Evolutionary conservation across 2,888 invertebrate species (phyloP).

Genomic region (Drosophila conformis): DNA sequence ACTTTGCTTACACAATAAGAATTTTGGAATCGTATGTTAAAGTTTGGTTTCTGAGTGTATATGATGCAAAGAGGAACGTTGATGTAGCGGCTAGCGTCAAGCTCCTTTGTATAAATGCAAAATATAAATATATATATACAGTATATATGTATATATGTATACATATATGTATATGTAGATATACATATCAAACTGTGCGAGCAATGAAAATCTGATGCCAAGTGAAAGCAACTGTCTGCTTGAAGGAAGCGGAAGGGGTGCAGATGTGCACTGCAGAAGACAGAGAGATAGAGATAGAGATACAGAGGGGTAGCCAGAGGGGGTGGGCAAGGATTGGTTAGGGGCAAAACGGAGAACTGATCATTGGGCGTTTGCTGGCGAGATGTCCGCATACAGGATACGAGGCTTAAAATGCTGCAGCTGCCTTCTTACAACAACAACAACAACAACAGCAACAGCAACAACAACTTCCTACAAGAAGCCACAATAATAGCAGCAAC

Average conservation of each 20-base stretch:
- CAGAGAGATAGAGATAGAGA: neutral
- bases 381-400: slow-evolving; percentile 55
- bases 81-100: neutral
- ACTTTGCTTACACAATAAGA: neutral
- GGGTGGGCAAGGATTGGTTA: neutral
- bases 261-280: slow-evolving; percentile 1
- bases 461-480: neutral
- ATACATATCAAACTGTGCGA: slow-evolving; percentile 51
- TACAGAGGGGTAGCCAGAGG: neutral
- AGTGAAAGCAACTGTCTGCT: slow-evolving; percentile 49
- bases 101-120: slow-evolving; percentile 71
- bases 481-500: neutral
- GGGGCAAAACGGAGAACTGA: neutral
- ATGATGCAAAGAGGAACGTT: slow-evolving; percentile 2
- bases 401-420: slow-evolving; percentile 57
- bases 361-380: slow-evolving; percentile 23
- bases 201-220: slow-evolving; percentile 54
- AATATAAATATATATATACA: slow-evolving; percentile 41
- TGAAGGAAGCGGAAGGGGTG: slow-evolving; percentile 9
- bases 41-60: neutral
- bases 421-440: slow-evolving; percentile 32
- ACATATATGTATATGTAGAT: neutral
- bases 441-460: slow-evolving; percentile 9
- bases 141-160: neutral
- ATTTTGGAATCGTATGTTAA: neutral